These are phyloP conservation scores for Cryptotermes secundus DNA, from an alignment of 1,140 invertebrate genomes.

Conservation along the genomic window DNA sequence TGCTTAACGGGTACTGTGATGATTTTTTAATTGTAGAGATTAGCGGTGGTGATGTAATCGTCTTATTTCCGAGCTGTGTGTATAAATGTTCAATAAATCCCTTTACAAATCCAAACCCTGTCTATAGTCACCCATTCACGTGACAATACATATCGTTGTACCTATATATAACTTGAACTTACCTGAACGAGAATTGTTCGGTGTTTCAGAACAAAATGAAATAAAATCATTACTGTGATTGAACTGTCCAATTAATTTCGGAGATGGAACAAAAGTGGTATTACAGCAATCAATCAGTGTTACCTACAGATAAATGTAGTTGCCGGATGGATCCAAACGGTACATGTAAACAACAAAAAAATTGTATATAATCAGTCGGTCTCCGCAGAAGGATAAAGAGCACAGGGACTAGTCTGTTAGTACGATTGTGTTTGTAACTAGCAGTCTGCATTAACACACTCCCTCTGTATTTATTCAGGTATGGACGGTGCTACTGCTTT, in stretches of 20 bases:
- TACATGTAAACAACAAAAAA: background rate
- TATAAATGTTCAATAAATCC: no score
- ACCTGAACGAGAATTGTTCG: no score
- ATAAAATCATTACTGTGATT: background rate
- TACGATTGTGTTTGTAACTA: no score
- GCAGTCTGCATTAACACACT: background rate
- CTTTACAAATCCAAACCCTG: no score
- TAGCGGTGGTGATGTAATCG: no score
- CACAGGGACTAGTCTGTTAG: background rate
- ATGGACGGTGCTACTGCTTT: background rate
- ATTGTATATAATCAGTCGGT: background rate
- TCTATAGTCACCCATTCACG: no score
- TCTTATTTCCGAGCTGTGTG: no score
- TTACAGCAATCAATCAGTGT: constrained; percentile 7
- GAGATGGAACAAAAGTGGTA: background rate
- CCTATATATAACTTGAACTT: no score
- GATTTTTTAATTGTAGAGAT: no score
- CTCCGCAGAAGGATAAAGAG: background rate
- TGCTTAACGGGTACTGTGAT: no score
- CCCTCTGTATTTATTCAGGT: no score
- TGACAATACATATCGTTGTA: no score
- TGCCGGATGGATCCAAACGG: background rate
- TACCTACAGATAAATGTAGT: background rate
- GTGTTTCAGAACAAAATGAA: background rate
- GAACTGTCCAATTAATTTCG: constrained; percentile 2